phyloP scores from a whole-genome alignment of 2,888 invertebrate genomes.

The Diploptera punctata region DNA sequence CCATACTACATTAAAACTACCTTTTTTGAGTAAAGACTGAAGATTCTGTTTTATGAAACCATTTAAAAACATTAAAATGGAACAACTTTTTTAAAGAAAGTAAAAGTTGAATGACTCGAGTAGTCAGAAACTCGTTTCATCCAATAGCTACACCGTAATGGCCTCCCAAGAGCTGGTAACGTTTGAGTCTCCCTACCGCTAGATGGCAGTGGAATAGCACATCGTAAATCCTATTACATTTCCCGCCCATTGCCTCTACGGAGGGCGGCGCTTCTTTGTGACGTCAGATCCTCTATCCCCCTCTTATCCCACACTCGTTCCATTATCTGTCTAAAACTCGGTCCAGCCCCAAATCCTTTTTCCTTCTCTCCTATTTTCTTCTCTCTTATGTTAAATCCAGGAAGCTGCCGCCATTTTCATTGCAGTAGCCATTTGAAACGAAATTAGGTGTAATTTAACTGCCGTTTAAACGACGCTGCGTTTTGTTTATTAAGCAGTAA shows the following conservation, averaged over 20 bases:
- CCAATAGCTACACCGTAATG: slow-evolving; percentile 40
- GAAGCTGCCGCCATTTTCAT: slow-evolving; percentile 20
- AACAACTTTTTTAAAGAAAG: slow-evolving; percentile 23
- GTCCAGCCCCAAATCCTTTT: slow-evolving; percentile 26
- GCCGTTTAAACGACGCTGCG: slow-evolving; percentile 9
- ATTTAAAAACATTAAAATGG: slow-evolving; percentile 9
- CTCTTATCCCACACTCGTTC: neutral
- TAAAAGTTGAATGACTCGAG: slow-evolving; percentile 31
- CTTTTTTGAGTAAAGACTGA: neutral
- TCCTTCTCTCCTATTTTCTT: slow-evolving; percentile 19
- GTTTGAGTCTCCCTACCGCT: slow-evolving; percentile 38
- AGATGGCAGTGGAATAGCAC: slow-evolving; percentile 57
- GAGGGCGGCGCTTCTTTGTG: slow-evolving; percentile 59
- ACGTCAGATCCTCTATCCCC: slow-evolving; percentile 30
- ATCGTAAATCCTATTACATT: slow-evolving; percentile 53
- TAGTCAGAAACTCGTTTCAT: slow-evolving; percentile 24
- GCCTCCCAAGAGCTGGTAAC: slow-evolving; percentile 34
- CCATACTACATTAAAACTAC: neutral
- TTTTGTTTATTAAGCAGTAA: slow-evolving; percentile 18
- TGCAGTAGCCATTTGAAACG: slow-evolving; percentile 16
- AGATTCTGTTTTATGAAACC: neutral
- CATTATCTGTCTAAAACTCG: slow-evolving; percentile 30
- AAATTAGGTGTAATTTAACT: slow-evolving; percentile 26
- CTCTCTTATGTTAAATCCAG: slow-evolving; percentile 7
- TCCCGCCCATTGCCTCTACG: slow-evolving; percentile 65